Evolutionary conservation across 2,888 invertebrate genomes (phyloP).

Genomic region (Phrixothrix hirtus): DNA sequence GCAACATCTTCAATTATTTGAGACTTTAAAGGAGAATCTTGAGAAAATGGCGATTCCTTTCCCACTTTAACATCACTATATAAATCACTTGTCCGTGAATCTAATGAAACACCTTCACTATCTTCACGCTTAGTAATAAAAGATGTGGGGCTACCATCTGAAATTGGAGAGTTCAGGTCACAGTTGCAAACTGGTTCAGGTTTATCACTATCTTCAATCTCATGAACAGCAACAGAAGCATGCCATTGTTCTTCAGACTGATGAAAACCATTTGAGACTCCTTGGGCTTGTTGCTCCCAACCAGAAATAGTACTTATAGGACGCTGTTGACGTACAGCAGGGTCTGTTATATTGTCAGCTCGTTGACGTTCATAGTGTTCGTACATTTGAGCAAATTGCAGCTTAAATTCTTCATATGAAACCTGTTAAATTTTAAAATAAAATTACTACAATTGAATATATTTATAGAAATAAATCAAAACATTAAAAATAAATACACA

Average conservation of each 20-base stretch:
- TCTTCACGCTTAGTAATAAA: constrained; percentile 56
- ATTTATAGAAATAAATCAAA: no score
- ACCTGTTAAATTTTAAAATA: constrained; percentile 75
- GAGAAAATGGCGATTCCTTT: constrained; percentile 63
- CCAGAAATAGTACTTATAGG: constrained; percentile 97
- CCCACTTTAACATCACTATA: constrained; percentile 66
- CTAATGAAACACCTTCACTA: constrained; percentile 60
- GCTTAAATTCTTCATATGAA: constrained; percentile 96
- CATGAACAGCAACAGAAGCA: constrained; percentile 41
- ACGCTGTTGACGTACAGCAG: constrained; percentile 86
- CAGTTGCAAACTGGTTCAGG: constrained; percentile 53
- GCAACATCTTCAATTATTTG: constrained; percentile 44
- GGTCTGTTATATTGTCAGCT: constrained; percentile 94
- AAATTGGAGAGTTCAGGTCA: constrained; percentile 56
- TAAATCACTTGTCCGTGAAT: constrained; percentile 60
- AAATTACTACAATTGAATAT: no score
- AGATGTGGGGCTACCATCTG: constrained; percentile 59
- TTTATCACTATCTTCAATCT: constrained; percentile 49
- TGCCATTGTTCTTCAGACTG: constrained; percentile 49
- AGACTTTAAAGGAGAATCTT: constrained; percentile 54
- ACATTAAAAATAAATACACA: no score
- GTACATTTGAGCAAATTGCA: constrained; percentile 97
- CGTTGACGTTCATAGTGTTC: constrained; percentile 93
- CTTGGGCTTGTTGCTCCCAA: constrained; percentile 74
- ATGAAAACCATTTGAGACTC: constrained; percentile 50